Base-by-base conservation (phyloP, 2,888 invertebrate species). In the Cheilosia scutellata region DNA sequence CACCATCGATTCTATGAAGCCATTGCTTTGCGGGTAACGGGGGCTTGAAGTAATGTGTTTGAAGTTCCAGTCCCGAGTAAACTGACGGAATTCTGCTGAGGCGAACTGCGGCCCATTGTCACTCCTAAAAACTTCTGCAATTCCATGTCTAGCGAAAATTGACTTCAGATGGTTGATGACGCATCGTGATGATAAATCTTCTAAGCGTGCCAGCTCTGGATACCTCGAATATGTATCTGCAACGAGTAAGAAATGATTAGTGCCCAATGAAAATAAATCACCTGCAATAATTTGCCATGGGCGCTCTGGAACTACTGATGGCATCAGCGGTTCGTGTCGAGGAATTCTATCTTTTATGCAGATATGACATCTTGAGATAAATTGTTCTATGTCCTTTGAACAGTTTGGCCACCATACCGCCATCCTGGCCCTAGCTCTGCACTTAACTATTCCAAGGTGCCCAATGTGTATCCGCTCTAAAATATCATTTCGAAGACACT, bases 401-500 rank as follows among this genome's bases (percentile, higher is more conserved):
- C 16, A 49, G 16, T 33, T 49, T 63, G 71, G 60, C 60, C 71
- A 72, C 49, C 66, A 68, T 20, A 72, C 71, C 31, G 71, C 51
- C 31, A 51, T 60, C 57, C 29, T 72, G 40, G 71, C 40, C n/a
- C 40, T 72, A 31, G 60, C 71, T 55, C 51, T 60, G 60, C 37
- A 72, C 51, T 53, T 72, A 5, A 72, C 60, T 16, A 72, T 53
- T 51, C 51, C 51, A 5, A 51, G 60, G 37, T 70, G 70, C 37
- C 57, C 31, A n/a, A 58, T 40, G 29, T 72, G 71, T 51, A 72
- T 51, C 13, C 40, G 49, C 27, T 60, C 60, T 51, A 60, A 72
- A 27, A 60, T 49, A 5, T 60, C 51, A n/a, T 51, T 51, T n/a
- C 37, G 47, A 11, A 71, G 33, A 40, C 60, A 51, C 25, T 58